Evolutionary conservation across 2,113 vertebrate genomes (phyloP), one percentile per base, ranked within the genome.

Genomic region (Phalacrocorax aristotelis): DNA sequence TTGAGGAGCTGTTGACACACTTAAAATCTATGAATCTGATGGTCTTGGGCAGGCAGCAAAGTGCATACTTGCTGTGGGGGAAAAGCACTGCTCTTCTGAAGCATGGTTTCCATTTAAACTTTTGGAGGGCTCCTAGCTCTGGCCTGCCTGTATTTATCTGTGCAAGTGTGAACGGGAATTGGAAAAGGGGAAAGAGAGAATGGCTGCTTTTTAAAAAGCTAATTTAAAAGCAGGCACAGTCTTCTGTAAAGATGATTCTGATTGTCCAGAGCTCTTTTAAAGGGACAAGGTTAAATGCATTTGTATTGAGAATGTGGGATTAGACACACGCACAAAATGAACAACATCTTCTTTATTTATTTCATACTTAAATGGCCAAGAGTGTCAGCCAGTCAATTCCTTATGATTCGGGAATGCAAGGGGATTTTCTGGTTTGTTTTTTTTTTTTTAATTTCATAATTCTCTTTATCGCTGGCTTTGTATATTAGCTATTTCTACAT

Each of bases 211-310:
- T 95, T 97, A 96, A 97, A 97, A 97, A 97, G 82, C 95, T 97
- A 95, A 97, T 97, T 96, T 97, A 97, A 97, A 98, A 97, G 91
- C 96, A 97, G 84, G 48, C 21, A 9, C 95, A 96, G 94, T 96
- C 94, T 96, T 97, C 95, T 97, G 95, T 97, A 94, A 97, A 97
- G 95, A 97, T 96, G 94, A 91, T 93, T 97, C 95, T 69, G 97
- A 97, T 97, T 97, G 97, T 96, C 96, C 92, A 65, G 72, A 80
- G 84, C 91, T 81, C 92, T 93, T 97, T 97, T 96, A 89, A 96
- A 93, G 95, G 89, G 92, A 95, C 95, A 94, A 96, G 93, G 95
- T 97, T 97, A 97, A 97, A 97, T 96, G 79, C 95, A 51, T 97
- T 97, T 97, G 89, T 97, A 97, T 94, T 94, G 94, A 96, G 91